These are phyloP conservation scores for Hypolimnas misippus DNA, from an alignment of 2,888 invertebrate species.

Conservation along the genomic window DNA sequence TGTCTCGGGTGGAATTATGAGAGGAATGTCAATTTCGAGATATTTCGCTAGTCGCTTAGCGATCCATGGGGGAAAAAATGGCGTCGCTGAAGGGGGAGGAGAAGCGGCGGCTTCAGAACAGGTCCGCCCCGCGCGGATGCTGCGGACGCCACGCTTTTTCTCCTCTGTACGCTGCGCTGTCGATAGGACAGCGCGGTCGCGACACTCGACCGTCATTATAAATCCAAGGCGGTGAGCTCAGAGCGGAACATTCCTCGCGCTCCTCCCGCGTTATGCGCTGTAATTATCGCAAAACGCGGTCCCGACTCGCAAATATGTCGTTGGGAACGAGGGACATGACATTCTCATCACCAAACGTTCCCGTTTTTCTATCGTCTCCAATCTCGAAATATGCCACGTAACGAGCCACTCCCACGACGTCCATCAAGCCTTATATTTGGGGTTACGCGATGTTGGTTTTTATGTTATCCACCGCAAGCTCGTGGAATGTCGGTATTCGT, in stretches of 20 bases:
- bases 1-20: slow-evolving; percentile 77
- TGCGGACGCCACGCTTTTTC: slow-evolving; percentile 67
- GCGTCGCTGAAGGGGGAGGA: slow-evolving; percentile 52
- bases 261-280: slow-evolving; percentile 78
- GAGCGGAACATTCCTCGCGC: slow-evolving; percentile 75
- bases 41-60: slow-evolving; percentile 79
- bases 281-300: slow-evolving; percentile 82
- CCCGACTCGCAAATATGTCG: slow-evolving; percentile 82
- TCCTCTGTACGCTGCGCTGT: slow-evolving; percentile 57
- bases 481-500: slow-evolving; percentile 76
- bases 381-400: slow-evolving; percentile 62
- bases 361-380: slow-evolving; percentile 68
- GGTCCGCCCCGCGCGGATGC: slow-evolving; percentile 69
- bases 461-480: slow-evolving; percentile 68
- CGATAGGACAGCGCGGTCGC: slow-evolving; percentile 67
- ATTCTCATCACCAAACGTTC: slow-evolving; percentile 82
- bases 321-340: slow-evolving; percentile 82
- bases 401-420: slow-evolving; percentile 74
- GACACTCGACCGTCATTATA: slow-evolving; percentile 80
- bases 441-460: slow-evolving; percentile 64
- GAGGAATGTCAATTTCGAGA: slow-evolving; percentile 81
- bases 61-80: slow-evolving; percentile 62
- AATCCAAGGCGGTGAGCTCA: slow-evolving; percentile 79
- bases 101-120: slow-evolving; percentile 66
- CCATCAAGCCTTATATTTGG: slow-evolving; percentile 62